Percentiles rank a stretch among this genome's conserved stretches.
These are phyloP conservation scores for Egretta garzetta DNA, from an alignment of 2,113 vertebrate species.

Conservation along the genomic window DNA sequence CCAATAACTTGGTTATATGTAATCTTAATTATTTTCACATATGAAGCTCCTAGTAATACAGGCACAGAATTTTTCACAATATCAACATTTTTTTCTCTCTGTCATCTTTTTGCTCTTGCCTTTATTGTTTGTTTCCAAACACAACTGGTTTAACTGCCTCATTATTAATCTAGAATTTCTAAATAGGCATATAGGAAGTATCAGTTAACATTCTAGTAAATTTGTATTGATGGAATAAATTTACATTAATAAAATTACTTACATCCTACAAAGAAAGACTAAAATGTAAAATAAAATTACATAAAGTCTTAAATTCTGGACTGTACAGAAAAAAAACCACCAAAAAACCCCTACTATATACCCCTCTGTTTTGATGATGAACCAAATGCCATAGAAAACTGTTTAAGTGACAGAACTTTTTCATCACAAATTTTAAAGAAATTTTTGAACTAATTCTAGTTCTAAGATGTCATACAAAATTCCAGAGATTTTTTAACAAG, in stretches of 20 bases:
- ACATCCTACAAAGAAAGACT: not conserved
- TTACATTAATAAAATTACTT: not conserved
- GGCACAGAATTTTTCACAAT: not conserved
- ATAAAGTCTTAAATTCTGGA: not conserved
- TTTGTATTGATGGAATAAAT: not conserved
- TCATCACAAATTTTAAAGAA: not conserved
- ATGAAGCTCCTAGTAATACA: not conserved
- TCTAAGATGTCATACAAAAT: not conserved
- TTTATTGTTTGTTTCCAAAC: not conserved
- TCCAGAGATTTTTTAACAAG: not conserved
- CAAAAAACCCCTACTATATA: not conserved
- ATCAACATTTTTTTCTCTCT: not conserved
- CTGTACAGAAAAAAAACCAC: not conserved
- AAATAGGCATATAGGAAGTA: not conserved
- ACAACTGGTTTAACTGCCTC: not conserved
- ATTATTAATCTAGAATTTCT: not conserved
- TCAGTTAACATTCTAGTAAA: not conserved
- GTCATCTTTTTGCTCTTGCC: not conserved
- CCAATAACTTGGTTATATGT: not conserved
- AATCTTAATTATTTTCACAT: not conserved
- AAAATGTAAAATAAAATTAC: not conserved
- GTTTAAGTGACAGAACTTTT: not conserved
- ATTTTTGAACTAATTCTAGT: not conserved
- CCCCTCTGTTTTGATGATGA: not conserved
- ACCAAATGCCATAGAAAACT: not conserved